Base-by-base conservation (phyloP, 2,797 vertebrate species). In the Poecile montanus region DNA sequence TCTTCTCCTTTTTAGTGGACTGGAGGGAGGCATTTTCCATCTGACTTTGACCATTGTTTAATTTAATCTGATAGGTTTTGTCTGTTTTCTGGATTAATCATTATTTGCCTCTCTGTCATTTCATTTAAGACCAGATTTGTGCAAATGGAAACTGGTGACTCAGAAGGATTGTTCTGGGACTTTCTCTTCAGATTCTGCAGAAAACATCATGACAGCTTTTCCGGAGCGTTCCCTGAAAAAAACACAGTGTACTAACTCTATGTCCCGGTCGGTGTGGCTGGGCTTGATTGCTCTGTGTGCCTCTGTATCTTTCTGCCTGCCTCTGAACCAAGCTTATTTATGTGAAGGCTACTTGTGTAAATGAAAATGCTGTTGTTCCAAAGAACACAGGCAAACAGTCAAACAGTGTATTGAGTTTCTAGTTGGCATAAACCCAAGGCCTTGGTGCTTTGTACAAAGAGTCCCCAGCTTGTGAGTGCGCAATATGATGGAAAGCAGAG, bases 311-410 rank as follows among this genome's bases (percentile, higher is more conserved):
- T 85, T 32, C 40, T 74, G 50, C 17, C 42, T 90, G 57, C 30
- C 19, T 86, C 82, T 53, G 70, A 47, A 68, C 22, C 40, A 22
- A 6, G n/a, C 27, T 72, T 91, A 50, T 75, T 94, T 86, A 60
- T 78, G 18, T 78, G 84, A 85, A 75, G 36, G 23, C 51, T 90
- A 7, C 58, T 91, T 81, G 32, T 72, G 51, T 26, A 78, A 91
- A 90, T 68, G 54, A 91, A 94, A 94, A 91, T 81, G 47, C 58
- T 67, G 29, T 51, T 85, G 47, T 84, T 91, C 56, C 44, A 58
- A 86, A 81, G 63, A 60, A 63, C 42, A 36, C 26, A 50, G 78
- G 51, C 63, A 74, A 61, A 45, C 57, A 85, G 62, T 79, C 44
- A 73, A 74, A 85, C 83, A 60, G 36, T 4, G 10, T 73, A 70